Evolutionary conservation across 2,113 vertebrate species (phyloP).

Genomic region (Dolichallabes microphthalmus): DNA sequence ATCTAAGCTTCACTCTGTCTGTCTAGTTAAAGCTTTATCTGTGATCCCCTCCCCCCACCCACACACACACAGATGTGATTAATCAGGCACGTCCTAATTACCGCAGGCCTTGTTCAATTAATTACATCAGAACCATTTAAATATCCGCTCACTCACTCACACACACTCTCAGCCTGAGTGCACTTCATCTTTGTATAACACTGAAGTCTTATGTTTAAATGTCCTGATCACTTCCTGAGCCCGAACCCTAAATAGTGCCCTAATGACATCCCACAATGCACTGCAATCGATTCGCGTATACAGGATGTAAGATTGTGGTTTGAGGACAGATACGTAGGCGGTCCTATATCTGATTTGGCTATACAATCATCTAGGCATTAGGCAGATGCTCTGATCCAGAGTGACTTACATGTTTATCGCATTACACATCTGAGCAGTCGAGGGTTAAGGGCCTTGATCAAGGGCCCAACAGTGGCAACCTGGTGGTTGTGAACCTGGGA

Average conservation of each 20-base stretch:
- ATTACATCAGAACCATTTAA: constrained; percentile 15
- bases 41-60: not conserved
- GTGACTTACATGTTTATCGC: too few species aligned
- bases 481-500: too few species aligned
- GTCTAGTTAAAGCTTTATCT: not conserved
- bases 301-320: not conserved
- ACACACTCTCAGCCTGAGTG: not conserved
- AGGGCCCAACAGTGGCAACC: too few species aligned
- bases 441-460: too few species aligned
- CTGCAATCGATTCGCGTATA: not conserved
- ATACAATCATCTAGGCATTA: too few species aligned
- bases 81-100: constrained; percentile 37
- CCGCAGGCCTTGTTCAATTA: constrained; percentile 28
- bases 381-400: too few species aligned
- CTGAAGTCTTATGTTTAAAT: not conserved
- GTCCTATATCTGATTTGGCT: not conserved
- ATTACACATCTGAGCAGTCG: too few species aligned
- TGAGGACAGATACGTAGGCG: not conserved
- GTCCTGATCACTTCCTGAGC: not conserved
- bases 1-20: not conserved
- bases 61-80: constrained; percentile 22
- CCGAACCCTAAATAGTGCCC: not conserved
- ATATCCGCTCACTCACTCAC: constrained; percentile 50
- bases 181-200: not conserved
- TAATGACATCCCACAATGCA: not conserved